Percentiles rank a stretch among this genome's conserved stretches.
These are phyloP conservation scores for Malurus leucopterus DNA, from an alignment of 2,797 vertebrate species.

Conservation along the genomic window DNA sequence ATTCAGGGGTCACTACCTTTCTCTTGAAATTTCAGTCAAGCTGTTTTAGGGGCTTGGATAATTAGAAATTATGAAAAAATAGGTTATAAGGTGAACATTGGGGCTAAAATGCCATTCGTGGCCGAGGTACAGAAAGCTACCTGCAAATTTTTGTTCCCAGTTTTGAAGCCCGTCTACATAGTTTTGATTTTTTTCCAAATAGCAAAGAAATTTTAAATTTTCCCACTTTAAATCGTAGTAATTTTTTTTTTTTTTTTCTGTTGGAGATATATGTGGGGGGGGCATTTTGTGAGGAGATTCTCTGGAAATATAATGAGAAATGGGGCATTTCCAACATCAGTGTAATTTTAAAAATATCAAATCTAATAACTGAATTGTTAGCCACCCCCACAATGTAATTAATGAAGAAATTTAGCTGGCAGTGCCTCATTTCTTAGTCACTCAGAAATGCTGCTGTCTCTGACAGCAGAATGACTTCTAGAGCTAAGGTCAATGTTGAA, in stretches of 20 bases:
- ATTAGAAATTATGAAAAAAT: background rate
- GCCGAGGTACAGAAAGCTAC: background rate
- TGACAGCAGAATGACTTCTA: background rate
- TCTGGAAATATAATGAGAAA: background rate
- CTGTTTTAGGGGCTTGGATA: background rate
- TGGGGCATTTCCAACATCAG: background rate
- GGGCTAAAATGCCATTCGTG: background rate
- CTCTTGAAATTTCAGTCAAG: background rate
- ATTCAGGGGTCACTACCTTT: background rate
- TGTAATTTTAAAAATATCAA: background rate
- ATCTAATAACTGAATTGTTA: background rate
- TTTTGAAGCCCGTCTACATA: background rate
- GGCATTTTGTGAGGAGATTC: background rate
- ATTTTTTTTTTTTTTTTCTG: background rate
- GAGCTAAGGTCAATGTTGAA: background rate
- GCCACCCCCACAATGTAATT: background rate
- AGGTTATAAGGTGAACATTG: fast-evolving
- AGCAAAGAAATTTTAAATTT: background rate
- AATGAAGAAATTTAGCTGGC: background rate
- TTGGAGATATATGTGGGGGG: background rate
- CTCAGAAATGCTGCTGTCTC: background rate
- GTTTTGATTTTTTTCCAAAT: background rate
- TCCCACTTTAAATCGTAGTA: background rate
- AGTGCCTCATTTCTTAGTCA: background rate
- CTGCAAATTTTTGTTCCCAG: background rate